Evolutionary conservation across 2,888 invertebrate genomes (phyloP), one percentile per base, ranked within the genome.

Genomic region (Ectobius pallidus): DNA sequence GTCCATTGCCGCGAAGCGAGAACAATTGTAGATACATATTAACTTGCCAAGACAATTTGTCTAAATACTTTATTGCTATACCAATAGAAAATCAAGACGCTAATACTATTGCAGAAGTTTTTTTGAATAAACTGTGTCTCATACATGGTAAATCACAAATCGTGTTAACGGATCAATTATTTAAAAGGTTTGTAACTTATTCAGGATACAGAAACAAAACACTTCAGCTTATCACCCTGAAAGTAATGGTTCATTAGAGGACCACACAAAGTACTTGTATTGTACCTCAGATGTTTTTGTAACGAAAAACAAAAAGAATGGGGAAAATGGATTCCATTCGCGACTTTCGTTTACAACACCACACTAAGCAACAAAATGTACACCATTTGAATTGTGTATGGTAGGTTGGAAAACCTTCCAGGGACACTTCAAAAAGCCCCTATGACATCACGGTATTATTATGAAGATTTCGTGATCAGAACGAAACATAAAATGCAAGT

Each of bases 11-110:
- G 20, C 7, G 4, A 7, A 49, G 22, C 18, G 27, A 9, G 49
- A 4, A 32, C 7, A 18, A 39, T 14, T 6, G 39, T 27, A 32
- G n/a, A n/a, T 65, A 65, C 22, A 39, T 65, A 18, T 18, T 65
- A 20, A 65, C 65, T 65, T 39, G 34, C 16, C 68, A 68, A 49
- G 68, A 49, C 32, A 27, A 30, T 20, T 27, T 68, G n/a, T n/a
- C 49, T 1, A 68, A 68, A 49, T 68, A 49, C 25, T 3, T 68
- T n/a, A 22, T 68, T 9, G 68, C 49, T 6, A 27, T 68, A 32
- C 77, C 81, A 3, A 62, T 82, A n/a, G 78, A 78, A 0, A 78
- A 82, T 55, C 78, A 79, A 20, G 77, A 77, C 63, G 77, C 81
- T 0, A 73, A 73, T 11, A 80, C 80, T 0, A 75, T 81, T 9